Base-by-base conservation (phyloP, 2,888 invertebrate species). In the Drosophila macrospina region DNA sequence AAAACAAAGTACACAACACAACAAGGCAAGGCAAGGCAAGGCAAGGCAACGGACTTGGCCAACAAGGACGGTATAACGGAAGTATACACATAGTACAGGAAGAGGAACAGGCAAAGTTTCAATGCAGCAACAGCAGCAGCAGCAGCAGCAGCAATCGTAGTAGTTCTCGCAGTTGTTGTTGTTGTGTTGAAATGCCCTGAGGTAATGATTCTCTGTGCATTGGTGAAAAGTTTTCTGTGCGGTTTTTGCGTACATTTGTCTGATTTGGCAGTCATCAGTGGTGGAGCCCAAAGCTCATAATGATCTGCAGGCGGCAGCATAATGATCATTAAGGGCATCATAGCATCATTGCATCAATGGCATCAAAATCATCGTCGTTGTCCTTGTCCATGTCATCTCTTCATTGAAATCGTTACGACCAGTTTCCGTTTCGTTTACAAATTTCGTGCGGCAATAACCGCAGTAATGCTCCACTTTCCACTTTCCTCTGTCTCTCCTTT, bases 171-270 rank as follows among this genome's bases (percentile, higher is more conserved):
- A 26, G 10, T 34, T 10, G 37, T 24, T 8, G 16, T 3, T 28
- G 32, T 32, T 16, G n/a, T 34, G 41, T 24, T 7, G 36, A 74
- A 76, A 76, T 77, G 57, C 78, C 75, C 75, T 55, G 61, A 73
- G 75, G 75, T 76, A 63, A 61, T 74, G 84, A 69, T 78, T 36
- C 74, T 73, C 67, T 64, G 61, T 82, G 82, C 82, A 79, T 81
- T 80, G 80, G 61, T 52, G 76, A 75, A 86, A 86, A 82, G 65
- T 86, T 82, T 84, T 73, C 78, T 64, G 63, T 84, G 79, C 66
- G 82, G 87, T 74, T 86, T 78, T 78, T 80, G 86, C 84, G 84
- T 81, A 82, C 78, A 84, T 85, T 84, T 85, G 86, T 85, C 80
- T 85, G 87, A 82, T 87, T 85, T 82, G 80, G 77, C 86, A 87